Evolutionary conservation across 2,113 vertebrate species (phyloP).

Genomic region (Corythornis madagascariensis): DNA sequence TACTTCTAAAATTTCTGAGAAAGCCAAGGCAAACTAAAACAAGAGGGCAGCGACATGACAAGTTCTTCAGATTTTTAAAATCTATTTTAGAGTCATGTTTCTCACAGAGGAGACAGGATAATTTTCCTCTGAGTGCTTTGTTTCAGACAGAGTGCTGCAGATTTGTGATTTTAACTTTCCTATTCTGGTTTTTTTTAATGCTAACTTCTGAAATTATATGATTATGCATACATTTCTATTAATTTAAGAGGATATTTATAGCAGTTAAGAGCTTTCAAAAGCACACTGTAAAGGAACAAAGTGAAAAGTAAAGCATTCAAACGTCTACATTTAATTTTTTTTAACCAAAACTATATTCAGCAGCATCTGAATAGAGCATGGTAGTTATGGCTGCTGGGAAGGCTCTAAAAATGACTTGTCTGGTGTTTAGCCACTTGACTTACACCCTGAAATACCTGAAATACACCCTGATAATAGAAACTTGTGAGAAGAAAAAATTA

Average conservation of each 20-base stretch:
- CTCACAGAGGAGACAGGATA: neutral
- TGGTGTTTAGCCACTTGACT: neutral
- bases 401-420: neutral
- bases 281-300: neutral
- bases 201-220: neutral
- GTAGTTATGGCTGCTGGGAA: neutral
- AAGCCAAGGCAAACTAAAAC: neutral
- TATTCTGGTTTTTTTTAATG: neutral
- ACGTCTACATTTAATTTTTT: neutral
- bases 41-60: neutral
- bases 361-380: neutral
- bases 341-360: neutral
- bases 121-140: neutral
- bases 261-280: neutral
- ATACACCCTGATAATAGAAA: accelerated
- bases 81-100: neutral
- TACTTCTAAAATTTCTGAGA: neutral
- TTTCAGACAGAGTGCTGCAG: neutral
- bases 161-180: neutral
- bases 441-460: neutral
- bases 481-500: neutral
- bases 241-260: neutral
- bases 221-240: neutral
- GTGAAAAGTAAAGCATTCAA: neutral
- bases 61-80: neutral